Evolutionary conservation across 2,888 invertebrate genomes (phyloP), one percentile per base, ranked within the genome.

Genomic region (Epistrophe eligans): DNA sequence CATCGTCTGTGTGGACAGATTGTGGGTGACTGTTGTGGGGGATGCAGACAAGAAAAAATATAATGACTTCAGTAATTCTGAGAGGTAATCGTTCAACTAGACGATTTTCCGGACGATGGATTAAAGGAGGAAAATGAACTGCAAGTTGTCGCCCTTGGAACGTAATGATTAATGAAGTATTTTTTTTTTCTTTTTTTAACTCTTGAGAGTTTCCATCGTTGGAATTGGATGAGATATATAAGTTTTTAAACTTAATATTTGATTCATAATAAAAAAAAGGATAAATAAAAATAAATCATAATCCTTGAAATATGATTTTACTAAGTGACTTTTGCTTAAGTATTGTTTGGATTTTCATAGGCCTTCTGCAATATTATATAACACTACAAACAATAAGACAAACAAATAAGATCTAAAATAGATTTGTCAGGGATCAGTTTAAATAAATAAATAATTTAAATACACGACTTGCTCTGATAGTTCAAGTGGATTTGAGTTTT

Each of bases 101-200:
- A 72, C 66, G 55, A 73, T 72, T 82, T 77, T 66, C 35, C 45
- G 17, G 40, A 74, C 32, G 19, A 67, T 43, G 50, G 43, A 74
- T 73, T 60, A 60, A 43, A 52, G 24, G 2, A 52, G 48, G 2
- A 52, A 43, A 72, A 74, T 50, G 62, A 45, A 57, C 55, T 73
- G 48, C 38, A 73, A 79, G 50, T 50, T 72, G 64, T 73, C 72
- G 58, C 43, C 57, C 5, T 50, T 62, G 40, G 64, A 24, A 55
- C 55, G n/a, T 4, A 55, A 82, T 82, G 71, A 82, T 82, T 82
- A 77, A 82, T 82, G 71, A 43, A 71, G 45, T 43, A 48, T 62
- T 70, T 28, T 64, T n/a, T 24, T 24, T 45, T 28, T 5, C 13
- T 2, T 13, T 10, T 24, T 10, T 35, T 35, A 35, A 35, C 17